Base-by-base conservation (phyloP, 2,797 vertebrate genomes). In the Macrochelys suwanniensis region DNA sequence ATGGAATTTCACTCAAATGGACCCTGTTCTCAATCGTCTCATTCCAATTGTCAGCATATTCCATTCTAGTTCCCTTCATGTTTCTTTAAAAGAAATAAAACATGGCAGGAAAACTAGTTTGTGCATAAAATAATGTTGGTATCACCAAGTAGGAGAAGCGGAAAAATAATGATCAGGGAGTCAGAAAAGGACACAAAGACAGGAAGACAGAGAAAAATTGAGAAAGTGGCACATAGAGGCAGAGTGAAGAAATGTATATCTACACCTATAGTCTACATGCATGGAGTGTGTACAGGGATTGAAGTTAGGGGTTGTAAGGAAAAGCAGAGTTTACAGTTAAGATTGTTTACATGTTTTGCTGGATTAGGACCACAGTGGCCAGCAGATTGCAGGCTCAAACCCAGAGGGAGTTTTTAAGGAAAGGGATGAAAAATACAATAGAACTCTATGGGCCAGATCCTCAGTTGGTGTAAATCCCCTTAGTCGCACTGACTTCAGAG, bases 11-110 rank as follows among this genome's bases (percentile, higher is more conserved):
- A 8, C 42, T 93, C 51, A 84, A 84, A 88, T 5, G 89, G 13
- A 88, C 0, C 0, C 80, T 71, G 2, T 47, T 53, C 11, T 92
- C 25, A 33, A n/a, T 82, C 51, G n/a, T 89, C 78, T 92, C n/a
- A 21, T 91, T 81, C 80, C 87, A 87, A 25, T 81, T 53, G 53
- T 19, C 84, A 89, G 76, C 57, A 68, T 6, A 1, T 45, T 49
- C n/a, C 56, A 82, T 59, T 91, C 92, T 86, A 61, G 53, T 91
- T 93, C 76, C 28, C 56, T 56, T 7, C 87, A 33, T 80, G 33
- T 51, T 95, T 94, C 71, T 90, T 94, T 19, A 79, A 33, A 89
- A 59, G 2, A 53, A 86, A 89, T 42, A 79, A 91, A 92, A 85
- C 6, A 3, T 33, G 87, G 47, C 56, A 26, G 4, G 12, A 90